A percentile compares a stretch with the other conserved stretches of the same genome.
Conservation (phyloP, 2,888 invertebrate species). For the Limnephilus auricula region DNA sequence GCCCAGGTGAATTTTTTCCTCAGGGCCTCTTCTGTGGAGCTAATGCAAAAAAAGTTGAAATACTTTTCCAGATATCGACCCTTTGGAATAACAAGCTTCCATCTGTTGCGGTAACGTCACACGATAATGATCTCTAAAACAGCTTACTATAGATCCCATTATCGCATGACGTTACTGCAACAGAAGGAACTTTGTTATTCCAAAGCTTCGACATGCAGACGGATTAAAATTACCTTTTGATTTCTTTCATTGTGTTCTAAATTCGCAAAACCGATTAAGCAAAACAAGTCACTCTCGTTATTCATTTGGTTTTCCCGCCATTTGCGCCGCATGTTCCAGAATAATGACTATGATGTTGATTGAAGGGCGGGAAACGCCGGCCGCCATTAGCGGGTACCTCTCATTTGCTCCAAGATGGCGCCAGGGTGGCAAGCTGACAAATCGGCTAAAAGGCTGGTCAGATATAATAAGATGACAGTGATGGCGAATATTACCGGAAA, state of each 20-base stretch:
- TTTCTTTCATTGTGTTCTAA: not conserved
- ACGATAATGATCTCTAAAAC: too few relatives aligned
- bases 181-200: too few relatives aligned
- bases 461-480: not conserved
- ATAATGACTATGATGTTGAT: constrained; percentile 46
- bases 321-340: constrained; percentile 35
- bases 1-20: too few relatives aligned
- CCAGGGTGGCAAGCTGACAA: constrained; percentile 5
- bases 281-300: not conserved
- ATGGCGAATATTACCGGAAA: not conserved
- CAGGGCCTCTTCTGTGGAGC: too few relatives aligned
- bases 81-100: too few relatives aligned
- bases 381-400: constrained; percentile 13
- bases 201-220: too few relatives aligned
- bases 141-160: too few relatives aligned
- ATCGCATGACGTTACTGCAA: too few relatives aligned
- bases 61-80: too few relatives aligned
- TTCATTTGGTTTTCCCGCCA: constrained; percentile 9
- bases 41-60: too few relatives aligned
- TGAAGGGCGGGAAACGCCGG: constrained; percentile 33
- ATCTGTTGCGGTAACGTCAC: too few relatives aligned
- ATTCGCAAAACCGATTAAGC: not conserved
- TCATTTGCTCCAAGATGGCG: constrained; percentile 5
- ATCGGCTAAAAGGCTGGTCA: not conserved
- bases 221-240: too few relatives aligned